Conservation (phyloP, 2,113 vertebrate species). For the Eulacestoma nigropectus region DNA sequence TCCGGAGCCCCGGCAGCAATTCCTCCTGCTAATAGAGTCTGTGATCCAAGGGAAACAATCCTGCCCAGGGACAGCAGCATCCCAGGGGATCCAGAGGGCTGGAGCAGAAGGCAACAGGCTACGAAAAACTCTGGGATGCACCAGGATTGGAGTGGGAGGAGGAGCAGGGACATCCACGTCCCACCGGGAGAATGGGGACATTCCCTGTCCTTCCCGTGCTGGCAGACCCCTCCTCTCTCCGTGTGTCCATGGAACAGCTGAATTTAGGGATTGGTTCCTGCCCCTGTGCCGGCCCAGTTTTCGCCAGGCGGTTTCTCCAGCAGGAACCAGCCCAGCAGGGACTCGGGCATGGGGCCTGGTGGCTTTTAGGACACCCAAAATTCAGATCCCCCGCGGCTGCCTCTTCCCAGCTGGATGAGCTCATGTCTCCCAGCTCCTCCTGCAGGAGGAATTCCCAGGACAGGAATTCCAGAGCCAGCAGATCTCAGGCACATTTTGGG, state of each 20-base stretch:
- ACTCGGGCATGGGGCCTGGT: neutral
- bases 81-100: neutral
- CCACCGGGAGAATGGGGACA: neutral
- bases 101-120: neutral
- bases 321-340: neutral
- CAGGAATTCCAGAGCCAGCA: neutral
- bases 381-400: neutral
- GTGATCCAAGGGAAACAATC: neutral
- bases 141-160: neutral
- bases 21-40: constrained; percentile 27
- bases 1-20: neutral
- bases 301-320: neutral
- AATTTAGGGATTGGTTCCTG: neutral
- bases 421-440: neutral
- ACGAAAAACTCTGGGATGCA: neutral
- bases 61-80: neutral
- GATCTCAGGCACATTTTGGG: neutral
- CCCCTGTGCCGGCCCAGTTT: neutral
- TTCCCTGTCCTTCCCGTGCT: neutral
- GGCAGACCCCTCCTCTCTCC: neutral
- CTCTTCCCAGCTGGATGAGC: neutral
- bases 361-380: neutral
- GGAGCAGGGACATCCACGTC: neutral
- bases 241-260: neutral
- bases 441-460: neutral